Conservation (phyloP, 2,888 invertebrate genomes). For the Hypomecis atomaria region DNA sequence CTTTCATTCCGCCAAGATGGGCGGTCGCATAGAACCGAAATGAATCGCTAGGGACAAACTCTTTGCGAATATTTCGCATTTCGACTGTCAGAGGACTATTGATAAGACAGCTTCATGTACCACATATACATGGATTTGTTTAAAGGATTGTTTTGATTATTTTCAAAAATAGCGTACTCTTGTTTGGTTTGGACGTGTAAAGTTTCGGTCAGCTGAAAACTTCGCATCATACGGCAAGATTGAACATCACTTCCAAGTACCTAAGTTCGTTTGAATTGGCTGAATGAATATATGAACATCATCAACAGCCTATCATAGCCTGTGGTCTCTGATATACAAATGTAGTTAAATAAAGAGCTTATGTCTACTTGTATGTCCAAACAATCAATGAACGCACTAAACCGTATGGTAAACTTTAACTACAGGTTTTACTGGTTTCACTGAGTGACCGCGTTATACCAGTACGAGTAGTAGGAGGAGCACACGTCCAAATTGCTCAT, state of each 20-base stretch:
- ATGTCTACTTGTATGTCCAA: neutral
- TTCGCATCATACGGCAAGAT: no score
- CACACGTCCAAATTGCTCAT: neutral
- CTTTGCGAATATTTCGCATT: constrained; percentile 18
- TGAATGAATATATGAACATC: no score
- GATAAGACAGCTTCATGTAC: neutral
- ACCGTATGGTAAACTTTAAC: constrained; percentile 14
- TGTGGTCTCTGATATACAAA: neutral
- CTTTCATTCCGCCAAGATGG: constrained; percentile 5
- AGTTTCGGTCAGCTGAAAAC: no score
- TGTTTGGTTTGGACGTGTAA: no score
- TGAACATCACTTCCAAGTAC: no score
- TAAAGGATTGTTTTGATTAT: neutral
- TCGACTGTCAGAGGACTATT: neutral
- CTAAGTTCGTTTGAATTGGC: no score
- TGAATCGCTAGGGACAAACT: constrained; percentile 33
- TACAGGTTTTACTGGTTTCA: constrained; percentile 22
- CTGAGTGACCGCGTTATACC: neutral
- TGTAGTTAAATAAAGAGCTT: constrained; percentile 9
- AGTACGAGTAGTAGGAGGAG: neutral
- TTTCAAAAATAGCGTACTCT: no score
- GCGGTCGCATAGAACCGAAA: constrained; percentile 21
- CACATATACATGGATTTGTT: neutral
- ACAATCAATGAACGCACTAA: constrained; percentile 13
- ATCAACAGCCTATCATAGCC: no score